A percentile compares a stretch with the other conserved stretches of the same genome.
phyloP scores from a whole-genome alignment of 1,140 invertebrate species.

The Drosophila albomicans region DNA sequence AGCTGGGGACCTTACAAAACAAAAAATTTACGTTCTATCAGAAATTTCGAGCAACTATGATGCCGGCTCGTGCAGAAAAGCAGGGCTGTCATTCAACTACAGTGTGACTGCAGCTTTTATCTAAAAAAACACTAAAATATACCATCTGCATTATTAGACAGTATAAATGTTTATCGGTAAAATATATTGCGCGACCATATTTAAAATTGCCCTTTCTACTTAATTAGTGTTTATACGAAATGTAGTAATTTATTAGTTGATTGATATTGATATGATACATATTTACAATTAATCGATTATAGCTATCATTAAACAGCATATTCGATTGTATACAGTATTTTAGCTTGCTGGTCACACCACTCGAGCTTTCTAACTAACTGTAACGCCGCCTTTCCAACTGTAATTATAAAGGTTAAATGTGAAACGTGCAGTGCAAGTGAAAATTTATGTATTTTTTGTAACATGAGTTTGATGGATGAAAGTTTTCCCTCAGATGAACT shows the following conservation, averaged over 20 bases:
- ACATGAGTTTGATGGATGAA: slow-evolving; percentile 62
- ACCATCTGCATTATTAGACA: not conserved
- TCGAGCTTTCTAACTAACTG: not conserved
- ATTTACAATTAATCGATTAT: no score
- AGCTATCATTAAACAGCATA: not conserved
- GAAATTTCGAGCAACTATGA: slow-evolving; percentile 22
- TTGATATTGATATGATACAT: no score
- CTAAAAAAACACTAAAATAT: not conserved
- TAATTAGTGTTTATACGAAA: no score
- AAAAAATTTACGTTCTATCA: not conserved
- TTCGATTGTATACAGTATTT: not conserved
- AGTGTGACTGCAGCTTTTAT: not conserved
- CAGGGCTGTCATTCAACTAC: not conserved
- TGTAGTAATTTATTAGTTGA: no score
- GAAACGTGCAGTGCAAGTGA: not conserved
- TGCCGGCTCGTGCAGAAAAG: not conserved
- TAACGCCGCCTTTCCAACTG: slow-evolving; percentile 11
- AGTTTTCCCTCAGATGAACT: slow-evolving; percentile 65
- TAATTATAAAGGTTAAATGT: not conserved
- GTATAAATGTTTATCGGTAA: no score
- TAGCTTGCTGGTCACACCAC: no score
- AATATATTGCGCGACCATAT: no score
- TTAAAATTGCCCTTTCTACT: no score
- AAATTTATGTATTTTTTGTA: slow-evolving; percentile 1
- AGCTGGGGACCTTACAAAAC: no score